Evolutionary conservation across 2,113 vertebrate species (phyloP).

Genomic region (Gasterosteus nipponicus): DNA sequence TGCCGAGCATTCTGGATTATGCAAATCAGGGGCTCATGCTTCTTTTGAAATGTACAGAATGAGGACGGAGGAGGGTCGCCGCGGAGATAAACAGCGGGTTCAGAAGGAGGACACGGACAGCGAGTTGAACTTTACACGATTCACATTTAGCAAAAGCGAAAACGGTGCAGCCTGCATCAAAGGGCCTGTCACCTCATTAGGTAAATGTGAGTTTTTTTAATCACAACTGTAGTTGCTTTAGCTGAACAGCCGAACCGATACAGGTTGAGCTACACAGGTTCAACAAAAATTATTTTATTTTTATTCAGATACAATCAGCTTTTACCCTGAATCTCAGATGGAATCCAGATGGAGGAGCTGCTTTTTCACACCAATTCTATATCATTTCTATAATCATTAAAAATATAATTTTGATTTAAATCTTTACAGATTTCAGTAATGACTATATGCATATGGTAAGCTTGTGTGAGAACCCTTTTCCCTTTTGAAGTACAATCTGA

Average conservation of each 20-base stretch:
- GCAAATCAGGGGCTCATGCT: constrained; percentile 69
- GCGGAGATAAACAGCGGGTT: constrained; percentile 73
- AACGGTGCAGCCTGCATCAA: constrained; percentile 15
- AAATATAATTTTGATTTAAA: no score
- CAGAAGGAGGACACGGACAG: constrained; percentile 63
- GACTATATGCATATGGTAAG: not conserved
- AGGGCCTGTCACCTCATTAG: not conserved
- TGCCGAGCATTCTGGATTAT: constrained; percentile 70
- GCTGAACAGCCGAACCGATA: not conserved
- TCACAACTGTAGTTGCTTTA: not conserved
- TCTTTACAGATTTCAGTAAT: not conserved
- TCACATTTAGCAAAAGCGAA: constrained; percentile 19
- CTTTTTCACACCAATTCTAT: not conserved
- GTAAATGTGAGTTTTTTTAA: not conserved
- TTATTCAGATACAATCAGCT: not conserved
- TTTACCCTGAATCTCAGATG: not conserved
- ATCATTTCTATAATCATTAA: no score
- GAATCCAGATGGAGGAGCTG: not conserved
- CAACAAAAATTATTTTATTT: not conserved
- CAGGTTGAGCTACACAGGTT: not conserved
- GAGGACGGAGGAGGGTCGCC: constrained; percentile 58
- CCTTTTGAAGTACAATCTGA: not conserved
- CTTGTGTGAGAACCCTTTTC: not conserved
- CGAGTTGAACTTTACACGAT: constrained; percentile 46
- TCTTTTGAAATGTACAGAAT: constrained; percentile 75